Percentiles rank a stretch among this genome's conserved stretches.
These are phyloP conservation scores for Eupsilia transversa DNA, from an alignment of 2,888 invertebrate species.

Conservation along the genomic window DNA sequence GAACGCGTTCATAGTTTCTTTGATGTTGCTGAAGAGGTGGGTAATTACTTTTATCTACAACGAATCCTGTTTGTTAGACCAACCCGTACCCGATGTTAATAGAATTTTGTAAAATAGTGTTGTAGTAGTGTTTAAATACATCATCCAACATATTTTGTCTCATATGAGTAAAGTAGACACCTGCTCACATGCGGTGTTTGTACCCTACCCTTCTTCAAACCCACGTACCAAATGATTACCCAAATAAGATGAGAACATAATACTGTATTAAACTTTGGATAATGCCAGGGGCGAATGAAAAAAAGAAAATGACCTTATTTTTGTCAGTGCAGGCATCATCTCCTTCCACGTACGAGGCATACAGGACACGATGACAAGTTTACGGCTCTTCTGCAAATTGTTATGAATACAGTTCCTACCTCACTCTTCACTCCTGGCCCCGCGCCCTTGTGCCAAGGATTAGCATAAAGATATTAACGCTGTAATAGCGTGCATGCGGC, in stretches of 20 bases:
- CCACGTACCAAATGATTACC: constrained; percentile 22
- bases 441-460: neutral
- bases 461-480: constrained; percentile 14
- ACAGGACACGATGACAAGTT: neutral
- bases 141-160: neutral
- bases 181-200: neutral
- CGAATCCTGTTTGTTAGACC: too few relatives aligned
- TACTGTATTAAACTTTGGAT: neutral
- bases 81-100: neutral
- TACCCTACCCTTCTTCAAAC: neutral
- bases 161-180: neutral
- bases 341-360: neutral
- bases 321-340: neutral
- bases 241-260: constrained; percentile 26
- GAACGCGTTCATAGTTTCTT: neutral
- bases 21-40: constrained; percentile 2
- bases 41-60: constrained; percentile 2
- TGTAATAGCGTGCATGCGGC: constrained; percentile 5
- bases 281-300: neutral
- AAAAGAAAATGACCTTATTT: neutral
- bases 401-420: neutral
- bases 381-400: neutral
- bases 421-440: too few relatives aligned
- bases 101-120: neutral
- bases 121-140: too few relatives aligned